Conservation (phyloP, 2,797 vertebrate genomes). For the Synanceia verrucosa region DNA sequence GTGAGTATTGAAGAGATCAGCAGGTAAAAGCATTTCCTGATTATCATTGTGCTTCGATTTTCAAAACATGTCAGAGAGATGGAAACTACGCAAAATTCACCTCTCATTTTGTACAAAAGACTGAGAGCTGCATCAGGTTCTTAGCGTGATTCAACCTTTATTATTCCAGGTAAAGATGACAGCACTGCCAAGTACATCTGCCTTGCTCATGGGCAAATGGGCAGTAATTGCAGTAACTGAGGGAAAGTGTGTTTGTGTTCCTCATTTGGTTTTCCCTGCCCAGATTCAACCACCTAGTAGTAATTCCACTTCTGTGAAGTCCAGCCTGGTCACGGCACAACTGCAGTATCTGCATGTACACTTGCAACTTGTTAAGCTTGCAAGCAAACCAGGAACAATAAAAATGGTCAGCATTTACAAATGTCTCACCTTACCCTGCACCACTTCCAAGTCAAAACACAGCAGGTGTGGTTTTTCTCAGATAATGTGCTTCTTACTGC, state of each 20-base stretch:
- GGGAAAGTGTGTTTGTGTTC: slow-evolving; percentile 36
- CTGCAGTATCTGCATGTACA: background rate
- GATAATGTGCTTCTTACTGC: slow-evolving; percentile 13
- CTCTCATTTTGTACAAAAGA: background rate
- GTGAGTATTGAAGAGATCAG: background rate
- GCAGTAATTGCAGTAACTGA: slow-evolving; percentile 30
- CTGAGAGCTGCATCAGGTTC: background rate
- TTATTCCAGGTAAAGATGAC: slow-evolving; percentile 29
- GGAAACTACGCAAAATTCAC: slow-evolving; percentile 27
- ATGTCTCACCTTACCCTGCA: slow-evolving; percentile 19
- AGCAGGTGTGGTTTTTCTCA: slow-evolving; percentile 41
- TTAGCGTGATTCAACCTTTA: slow-evolving; percentile 10
- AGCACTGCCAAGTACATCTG: slow-evolving; percentile 27
- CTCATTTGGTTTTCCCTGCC: slow-evolving; percentile 21
- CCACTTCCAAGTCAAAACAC: slow-evolving; percentile 25
- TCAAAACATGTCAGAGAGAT: slow-evolving; percentile 1
- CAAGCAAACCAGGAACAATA: slow-evolving; percentile 26
- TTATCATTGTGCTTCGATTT: slow-evolving; percentile 12
- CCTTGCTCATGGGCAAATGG: slow-evolving; percentile 56
- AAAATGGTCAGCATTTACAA: slow-evolving; percentile 35
- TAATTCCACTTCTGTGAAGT: slow-evolving; percentile 45
- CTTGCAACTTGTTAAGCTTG: slow-evolving; percentile 18
- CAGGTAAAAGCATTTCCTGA: slow-evolving; percentile 5
- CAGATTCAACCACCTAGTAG: slow-evolving; percentile 49
- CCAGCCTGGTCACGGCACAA: background rate